Base-by-base conservation (phyloP, 1,140 invertebrate genomes). In the Forficula auricularia region DNA sequence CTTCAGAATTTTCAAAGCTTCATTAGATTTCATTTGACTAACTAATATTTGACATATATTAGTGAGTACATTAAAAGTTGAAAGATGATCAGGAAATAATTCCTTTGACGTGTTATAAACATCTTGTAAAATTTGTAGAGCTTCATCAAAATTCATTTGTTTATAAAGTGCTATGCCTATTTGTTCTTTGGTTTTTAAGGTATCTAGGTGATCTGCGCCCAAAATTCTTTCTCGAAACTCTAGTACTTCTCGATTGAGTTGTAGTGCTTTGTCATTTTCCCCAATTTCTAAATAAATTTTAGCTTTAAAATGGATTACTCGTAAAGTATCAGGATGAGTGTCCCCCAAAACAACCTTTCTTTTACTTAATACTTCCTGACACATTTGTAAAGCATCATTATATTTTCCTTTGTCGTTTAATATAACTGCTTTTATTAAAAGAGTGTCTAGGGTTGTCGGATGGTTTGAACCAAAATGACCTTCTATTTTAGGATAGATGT, bases 321-420 rank as follows among this genome's bases (percentile, higher is more conserved):
- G 54, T 7, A 57, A 30, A 8, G 55, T 56, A 37, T 54, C 52
- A 3, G 47, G 16, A 45, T 57, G 47, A 42, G 46, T 38, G 6
- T n/a, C 8, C 1, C 57, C 57, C 16, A 57, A 43, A 33, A 49
- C 31, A 3, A 40, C 40, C 40, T 48, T 50, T 9, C 40, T 46
- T 2, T 40, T 47, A 22, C 50, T 33, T n/a, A 48, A 52, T 13
- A 56, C 50, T 38, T 48, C 35, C 43, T 47, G 22, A 44, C 40
- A 53, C 3, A 52, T 38, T 32, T 40, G 34, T 38, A 57, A 38
- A 8, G 57, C 39, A 19, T 56, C 53, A 32, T 58, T 42, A 41
- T 44, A 38, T 35, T 50, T 52, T 3, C 38, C 47, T 46, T 48
- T 37, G 2, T 45, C 33, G 15, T 34, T 34, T 3, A 58, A 30